Conservation (phyloP, 1,140 invertebrate genomes). For the Thrips palmi region DNA sequence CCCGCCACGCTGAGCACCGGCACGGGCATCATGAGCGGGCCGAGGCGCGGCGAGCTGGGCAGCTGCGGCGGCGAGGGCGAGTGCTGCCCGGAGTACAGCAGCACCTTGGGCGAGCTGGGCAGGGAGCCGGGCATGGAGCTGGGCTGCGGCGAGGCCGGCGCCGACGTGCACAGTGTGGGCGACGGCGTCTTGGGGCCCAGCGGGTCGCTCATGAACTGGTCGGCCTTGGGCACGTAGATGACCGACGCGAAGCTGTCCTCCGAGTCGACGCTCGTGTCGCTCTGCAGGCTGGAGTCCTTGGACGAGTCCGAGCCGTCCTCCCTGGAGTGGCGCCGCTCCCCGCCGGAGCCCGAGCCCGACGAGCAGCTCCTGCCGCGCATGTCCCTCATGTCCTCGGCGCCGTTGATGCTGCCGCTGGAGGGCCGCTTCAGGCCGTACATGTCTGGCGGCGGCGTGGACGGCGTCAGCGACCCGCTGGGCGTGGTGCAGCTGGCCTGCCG, state of each 20-base stretch:
- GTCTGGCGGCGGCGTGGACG: constrained; percentile 10
- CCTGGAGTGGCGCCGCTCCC: constrained; percentile 42
- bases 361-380: constrained; percentile 11
- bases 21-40: too few relatives aligned
- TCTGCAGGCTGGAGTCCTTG: constrained; percentile 79
- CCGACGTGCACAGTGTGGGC: constrained; percentile 16
- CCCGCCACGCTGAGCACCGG: too few relatives aligned
- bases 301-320: constrained; percentile 81
- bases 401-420: constrained; percentile 8
- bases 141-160: constrained; percentile 31
- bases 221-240: constrained; percentile 62
- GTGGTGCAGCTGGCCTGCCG: too few relatives aligned
- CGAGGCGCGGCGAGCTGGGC: constrained; percentile 23
- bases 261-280: constrained; percentile 81
- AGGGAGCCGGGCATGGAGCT: constrained; percentile 25
- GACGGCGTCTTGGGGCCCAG: constrained; percentile 29
- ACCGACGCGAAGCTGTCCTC: constrained; percentile 84
- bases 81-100: constrained; percentile 12
- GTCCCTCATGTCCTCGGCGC: constrained; percentile 10
- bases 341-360: constrained; percentile 11
- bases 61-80: constrained; percentile 53
- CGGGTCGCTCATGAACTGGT: constrained; percentile 30
- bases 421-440: too few relatives aligned
- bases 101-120: constrained; percentile 16
- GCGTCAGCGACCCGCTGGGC: too few relatives aligned